Base-by-base conservation (phyloP, 2,888 invertebrate species). In the Argyra leucocephala region DNA sequence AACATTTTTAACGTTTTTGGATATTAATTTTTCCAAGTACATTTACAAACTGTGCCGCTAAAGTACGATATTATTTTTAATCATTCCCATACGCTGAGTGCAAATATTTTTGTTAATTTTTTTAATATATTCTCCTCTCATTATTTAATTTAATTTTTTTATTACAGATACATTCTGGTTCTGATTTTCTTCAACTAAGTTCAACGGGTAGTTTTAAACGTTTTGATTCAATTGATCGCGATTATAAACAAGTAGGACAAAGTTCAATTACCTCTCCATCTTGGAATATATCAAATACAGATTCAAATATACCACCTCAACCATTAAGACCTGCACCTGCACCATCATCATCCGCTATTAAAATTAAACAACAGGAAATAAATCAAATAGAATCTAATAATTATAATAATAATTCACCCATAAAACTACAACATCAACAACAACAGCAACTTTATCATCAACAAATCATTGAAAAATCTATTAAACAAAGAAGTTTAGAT, bases 191-290 rank as follows among this genome's bases (percentile, higher is more conserved):
- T 67, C 61, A 61, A 21, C 76, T 86, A 64, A 85, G 85, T 71
- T 82, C 82, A 48, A 83, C 83, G 63, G 86, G 86, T 62, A 86
- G 84, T 71, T 87, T 86, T 74, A 85, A 85, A 71, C 81, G 86
- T 58, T 87, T 87, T 73, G 86, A 87, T 71, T 83, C 84, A 18
- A 83, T 85, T 48, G 86, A 86, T 72, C 81, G 82, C 67, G 85
- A 85, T 73, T 79, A 81, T 66, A 80, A 80, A 67, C 80, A 82
- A 70, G 77, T 81, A 10, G 75, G 82, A 58, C 80, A 81, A 68
- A 80, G 80, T 18, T 79, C 80, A 21, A 77, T 76, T 22, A 69
- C 69, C 62, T 61, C 74, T 10, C 79, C 80, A 1, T 67, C 79
- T 62, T 80, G 80, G 80, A 77, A 78, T 69, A 72, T 78, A 24